phyloP scores from a whole-genome alignment of 2,888 invertebrate species.

The Eubasilissa splendida region DNA sequence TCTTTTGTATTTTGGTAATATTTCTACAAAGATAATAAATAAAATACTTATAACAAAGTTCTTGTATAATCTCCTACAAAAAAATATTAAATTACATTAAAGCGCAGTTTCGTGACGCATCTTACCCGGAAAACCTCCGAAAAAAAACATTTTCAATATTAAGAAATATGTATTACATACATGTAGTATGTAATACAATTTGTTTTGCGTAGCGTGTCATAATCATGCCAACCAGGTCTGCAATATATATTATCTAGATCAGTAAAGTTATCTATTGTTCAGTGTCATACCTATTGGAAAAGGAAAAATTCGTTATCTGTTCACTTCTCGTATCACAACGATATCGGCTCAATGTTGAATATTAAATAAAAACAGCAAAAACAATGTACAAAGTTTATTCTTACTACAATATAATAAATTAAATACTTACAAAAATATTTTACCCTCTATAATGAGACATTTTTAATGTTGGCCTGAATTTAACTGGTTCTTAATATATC shows the following conservation, averaged over 20 bases:
- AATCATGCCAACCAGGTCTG: slow-evolving; percentile 3
- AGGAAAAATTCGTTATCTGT: slow-evolving; percentile 24
- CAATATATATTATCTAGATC: slow-evolving; percentile 34
- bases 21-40: too few relatives aligned
- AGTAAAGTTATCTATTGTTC: slow-evolving; percentile 17
- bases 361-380: slow-evolving; percentile 43
- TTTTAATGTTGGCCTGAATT: slow-evolving; percentile 18
- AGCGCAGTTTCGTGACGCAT: background rate
- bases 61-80: too few relatives aligned
- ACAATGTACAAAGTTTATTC: slow-evolving; percentile 55
- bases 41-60: too few relatives aligned
- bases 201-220: too few relatives aligned
- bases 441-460: slow-evolving; percentile 21
- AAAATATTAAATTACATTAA: background rate
- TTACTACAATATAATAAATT: slow-evolving; percentile 51
- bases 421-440: slow-evolving; percentile 42
- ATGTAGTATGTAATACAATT: too few relatives aligned
- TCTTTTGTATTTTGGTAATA: too few relatives aligned
- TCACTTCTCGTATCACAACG: background rate
- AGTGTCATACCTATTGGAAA: slow-evolving; percentile 31
- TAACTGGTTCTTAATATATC: slow-evolving; percentile 6
- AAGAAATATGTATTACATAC: background rate
- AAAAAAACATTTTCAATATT: slow-evolving; percentile 8
- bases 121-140: slow-evolving; percentile 10
- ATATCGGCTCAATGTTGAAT: slow-evolving; percentile 12